Percentiles rank a stretch among this genome's conserved stretches.
phyloP scores from a whole-genome alignment of 1,140 invertebrate genomes.

The Carposina sasakii region DNA sequence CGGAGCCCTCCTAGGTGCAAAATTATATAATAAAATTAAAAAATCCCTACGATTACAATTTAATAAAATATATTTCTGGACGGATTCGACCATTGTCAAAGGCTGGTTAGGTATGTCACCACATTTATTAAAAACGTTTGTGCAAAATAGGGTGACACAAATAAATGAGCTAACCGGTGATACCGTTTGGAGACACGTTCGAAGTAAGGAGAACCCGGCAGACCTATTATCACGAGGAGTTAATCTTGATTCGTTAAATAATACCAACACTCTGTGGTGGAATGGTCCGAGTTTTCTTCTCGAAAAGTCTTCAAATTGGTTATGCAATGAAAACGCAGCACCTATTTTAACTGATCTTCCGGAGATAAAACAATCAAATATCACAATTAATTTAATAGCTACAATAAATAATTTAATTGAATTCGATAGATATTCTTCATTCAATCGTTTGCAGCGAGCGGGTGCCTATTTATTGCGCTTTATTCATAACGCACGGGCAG shows the following conservation, averaged over 20 bases:
- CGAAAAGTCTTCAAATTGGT: background rate
- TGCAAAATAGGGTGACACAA: constrained; percentile 35
- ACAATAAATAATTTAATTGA: no score
- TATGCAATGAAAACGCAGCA: background rate
- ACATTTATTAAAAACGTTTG: constrained; percentile 29
- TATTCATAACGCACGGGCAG: no score
- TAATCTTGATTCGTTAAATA: constrained; percentile 10
- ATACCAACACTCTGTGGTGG: background rate
- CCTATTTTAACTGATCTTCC: background rate
- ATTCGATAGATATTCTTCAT: no score
- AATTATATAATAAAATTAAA: constrained; percentile 25
- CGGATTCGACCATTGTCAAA: constrained; percentile 38
- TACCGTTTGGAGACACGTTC: constrained; percentile 30
- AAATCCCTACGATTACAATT: constrained; percentile 7
- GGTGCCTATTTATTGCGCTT: no score
- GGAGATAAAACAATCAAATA: no score
- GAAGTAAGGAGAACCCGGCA: constrained; percentile 32
- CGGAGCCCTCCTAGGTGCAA: constrained; percentile 46
- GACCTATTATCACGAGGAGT: constrained; percentile 37
- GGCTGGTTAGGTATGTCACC: constrained; percentile 21
- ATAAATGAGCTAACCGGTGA: constrained; percentile 27
- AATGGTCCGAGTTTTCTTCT: background rate
- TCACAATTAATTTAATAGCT: no score
- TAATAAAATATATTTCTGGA: constrained; percentile 24
- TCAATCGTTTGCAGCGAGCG: no score